phyloP scores from a whole-genome alignment of 2,888 invertebrate species.

The Habrosyne pyritoides region DNA sequence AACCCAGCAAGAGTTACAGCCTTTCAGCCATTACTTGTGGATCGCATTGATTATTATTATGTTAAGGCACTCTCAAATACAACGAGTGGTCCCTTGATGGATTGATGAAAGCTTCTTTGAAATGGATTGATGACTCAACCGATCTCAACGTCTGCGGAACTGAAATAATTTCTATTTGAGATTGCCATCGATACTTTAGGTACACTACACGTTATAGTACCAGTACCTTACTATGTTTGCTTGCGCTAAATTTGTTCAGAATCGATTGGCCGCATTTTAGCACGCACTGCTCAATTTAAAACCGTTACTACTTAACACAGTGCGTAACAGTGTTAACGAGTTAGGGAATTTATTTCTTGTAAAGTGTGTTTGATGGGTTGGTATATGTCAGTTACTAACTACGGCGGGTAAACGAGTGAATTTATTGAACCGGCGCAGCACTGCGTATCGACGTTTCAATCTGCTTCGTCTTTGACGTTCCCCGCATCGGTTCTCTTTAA shows the following conservation, averaged over 20 bases:
- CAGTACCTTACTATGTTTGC: conserved; percentile 41
- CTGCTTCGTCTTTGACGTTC: conserved; percentile 34
- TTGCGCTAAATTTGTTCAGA: conserved; percentile 64
- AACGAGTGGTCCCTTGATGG: conserved; percentile 37
- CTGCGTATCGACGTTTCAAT: conserved; percentile 46
- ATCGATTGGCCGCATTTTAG: conserved; percentile 77
- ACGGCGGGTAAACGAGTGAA: conserved; percentile 39
- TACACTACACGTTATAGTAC: conserved; percentile 14
- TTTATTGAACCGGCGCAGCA: conserved; percentile 36
- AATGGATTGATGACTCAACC: conserved; percentile 55
- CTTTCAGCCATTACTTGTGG: conserved; percentile 7
- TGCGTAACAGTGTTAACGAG: conserved; percentile 52
- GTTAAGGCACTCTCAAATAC: conserved; percentile 12
- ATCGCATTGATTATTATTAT: conserved; percentile 10
- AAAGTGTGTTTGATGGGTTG: conserved; percentile 39
- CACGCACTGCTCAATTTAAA: conserved; percentile 68
- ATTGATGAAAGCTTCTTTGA: conserved; percentile 59
- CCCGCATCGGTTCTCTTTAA: conserved; percentile 37
- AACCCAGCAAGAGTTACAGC: neutral
- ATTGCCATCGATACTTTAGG: conserved; percentile 26
- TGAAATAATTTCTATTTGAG: conserved; percentile 54
- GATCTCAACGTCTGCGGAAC: conserved; percentile 29
- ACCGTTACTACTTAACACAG: conserved; percentile 67
- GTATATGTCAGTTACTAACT: conserved; percentile 36
- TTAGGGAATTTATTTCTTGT: conserved; percentile 40